Conservation (phyloP, 2,888 invertebrate species). For the Himalopsyche japonica region DNA sequence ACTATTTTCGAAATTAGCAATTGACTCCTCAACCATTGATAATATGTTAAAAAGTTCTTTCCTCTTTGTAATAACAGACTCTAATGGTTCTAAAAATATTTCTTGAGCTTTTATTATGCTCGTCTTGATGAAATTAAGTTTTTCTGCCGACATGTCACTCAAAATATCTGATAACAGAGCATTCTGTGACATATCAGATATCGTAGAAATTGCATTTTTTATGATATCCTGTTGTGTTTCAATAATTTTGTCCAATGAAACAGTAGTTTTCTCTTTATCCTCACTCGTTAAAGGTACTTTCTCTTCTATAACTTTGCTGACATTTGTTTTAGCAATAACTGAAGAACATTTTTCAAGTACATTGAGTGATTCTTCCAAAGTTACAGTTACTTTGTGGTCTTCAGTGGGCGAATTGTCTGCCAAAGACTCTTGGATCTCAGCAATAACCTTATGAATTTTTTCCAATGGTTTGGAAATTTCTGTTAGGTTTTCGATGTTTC, state of each 20-base stretch:
- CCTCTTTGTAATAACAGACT: constrained; percentile 2
- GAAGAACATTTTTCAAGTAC: background rate
- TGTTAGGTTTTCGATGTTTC: no score
- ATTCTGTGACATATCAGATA: background rate
- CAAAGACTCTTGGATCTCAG: no score
- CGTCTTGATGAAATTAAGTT: constrained; percentile 14
- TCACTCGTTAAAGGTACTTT: background rate
- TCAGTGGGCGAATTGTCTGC: no score
- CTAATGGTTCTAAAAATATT: constrained; percentile 17
- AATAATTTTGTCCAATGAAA: background rate
- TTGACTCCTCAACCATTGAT: background rate
- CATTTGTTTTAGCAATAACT: background rate
- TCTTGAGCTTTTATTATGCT: constrained; percentile 22
- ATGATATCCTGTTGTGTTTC: background rate
- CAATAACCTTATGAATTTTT: no score
- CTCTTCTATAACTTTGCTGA: background rate
- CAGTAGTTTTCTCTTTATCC: background rate
- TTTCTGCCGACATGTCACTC: background rate
- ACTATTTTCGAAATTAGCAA: background rate
- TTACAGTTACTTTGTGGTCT: no score
- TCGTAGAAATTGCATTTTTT: background rate
- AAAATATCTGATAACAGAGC: background rate
- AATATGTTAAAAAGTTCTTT: constrained; percentile 5
- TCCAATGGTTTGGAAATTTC: no score
- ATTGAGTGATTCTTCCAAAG: background rate